Conservation (phyloP, 2,888 invertebrate genomes). For the Andrena camellia region DNA sequence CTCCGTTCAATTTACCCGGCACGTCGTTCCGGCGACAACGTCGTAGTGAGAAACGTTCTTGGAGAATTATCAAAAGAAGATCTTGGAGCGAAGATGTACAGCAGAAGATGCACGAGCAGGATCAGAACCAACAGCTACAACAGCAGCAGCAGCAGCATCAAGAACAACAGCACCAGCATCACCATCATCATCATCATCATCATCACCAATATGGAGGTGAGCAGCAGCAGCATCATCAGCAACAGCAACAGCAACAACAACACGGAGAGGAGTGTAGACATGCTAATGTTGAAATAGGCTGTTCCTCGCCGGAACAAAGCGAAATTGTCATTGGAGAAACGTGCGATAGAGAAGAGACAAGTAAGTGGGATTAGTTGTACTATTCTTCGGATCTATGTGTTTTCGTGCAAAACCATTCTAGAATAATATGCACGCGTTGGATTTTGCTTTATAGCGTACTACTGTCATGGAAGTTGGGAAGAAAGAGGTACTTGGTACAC, state of each 20-base stretch:
- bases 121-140: conserved; percentile 10
- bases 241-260: conserved; percentile 21
- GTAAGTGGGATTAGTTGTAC: conserved; percentile 64
- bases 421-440: background rate
- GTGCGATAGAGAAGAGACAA: conserved; percentile 78
- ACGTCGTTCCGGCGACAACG: conserved; percentile 73
- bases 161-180: conserved; percentile 22
- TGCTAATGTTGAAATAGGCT: conserved; percentile 81
- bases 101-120: conserved; percentile 18
- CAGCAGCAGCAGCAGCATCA: conserved; percentile 18
- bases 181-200: conserved; percentile 51
- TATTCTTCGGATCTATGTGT: background rate
- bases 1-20: conserved; percentile 74
- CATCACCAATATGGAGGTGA: conserved; percentile 8
- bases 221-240: background rate
- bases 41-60: conserved; percentile 64
- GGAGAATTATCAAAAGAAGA: conserved; percentile 66
- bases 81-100: conserved; percentile 66
- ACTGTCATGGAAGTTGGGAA: conserved; percentile 91
- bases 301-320: conserved; percentile 79
- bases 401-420: background rate
- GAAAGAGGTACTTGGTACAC: conserved; percentile 89
- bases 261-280: conserved; percentile 79
- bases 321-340: conserved; percentile 82
- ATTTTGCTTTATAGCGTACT: conserved; percentile 86